These are phyloP conservation scores for Cygnus olor DNA, from an alignment of 2,797 vertebrate genomes.

Conservation along the genomic window DNA sequence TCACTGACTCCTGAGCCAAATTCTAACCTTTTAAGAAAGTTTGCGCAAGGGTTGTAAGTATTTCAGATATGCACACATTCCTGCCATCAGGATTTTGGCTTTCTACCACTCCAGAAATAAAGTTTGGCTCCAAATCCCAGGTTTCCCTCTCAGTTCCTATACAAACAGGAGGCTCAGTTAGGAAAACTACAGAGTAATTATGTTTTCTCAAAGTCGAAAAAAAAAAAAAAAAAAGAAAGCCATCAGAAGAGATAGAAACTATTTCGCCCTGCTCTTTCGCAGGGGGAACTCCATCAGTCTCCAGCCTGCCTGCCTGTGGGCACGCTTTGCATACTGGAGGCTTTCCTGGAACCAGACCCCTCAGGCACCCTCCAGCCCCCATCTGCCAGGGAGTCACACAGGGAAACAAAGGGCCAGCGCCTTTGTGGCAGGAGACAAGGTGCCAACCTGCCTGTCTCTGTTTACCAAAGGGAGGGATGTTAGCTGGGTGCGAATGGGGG, in stretches of 20 bases:
- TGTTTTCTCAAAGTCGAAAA: slow-evolving; percentile 1
- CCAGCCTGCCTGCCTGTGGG: slow-evolving; percentile 9
- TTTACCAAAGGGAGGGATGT: slow-evolving; percentile 66
- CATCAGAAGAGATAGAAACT: neutral
- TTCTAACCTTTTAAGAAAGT: slow-evolving; percentile 10
- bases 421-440: slow-evolving; percentile 70
- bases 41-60: neutral
- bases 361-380: slow-evolving; percentile 56
- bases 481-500: slow-evolving; percentile 67
- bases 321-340: slow-evolving; percentile 38
- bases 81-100: neutral
- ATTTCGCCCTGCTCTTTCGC: neutral
- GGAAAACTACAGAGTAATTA: neutral
- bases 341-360: slow-evolving; percentile 66
- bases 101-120: neutral
- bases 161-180: neutral
- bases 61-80: slow-evolving; percentile 4
- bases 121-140: neutral
- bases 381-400: slow-evolving; percentile 52
- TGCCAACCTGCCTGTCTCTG: slow-evolving; percentile 71
- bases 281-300: neutral
- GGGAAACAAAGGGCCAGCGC: slow-evolving; percentile 60
- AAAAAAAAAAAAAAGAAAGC: neutral
- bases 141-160: slow-evolving; percentile 11
- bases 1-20: neutral